Base-by-base conservation (phyloP, 2,797 vertebrate species). In the Fundulus diaphanus region DNA sequence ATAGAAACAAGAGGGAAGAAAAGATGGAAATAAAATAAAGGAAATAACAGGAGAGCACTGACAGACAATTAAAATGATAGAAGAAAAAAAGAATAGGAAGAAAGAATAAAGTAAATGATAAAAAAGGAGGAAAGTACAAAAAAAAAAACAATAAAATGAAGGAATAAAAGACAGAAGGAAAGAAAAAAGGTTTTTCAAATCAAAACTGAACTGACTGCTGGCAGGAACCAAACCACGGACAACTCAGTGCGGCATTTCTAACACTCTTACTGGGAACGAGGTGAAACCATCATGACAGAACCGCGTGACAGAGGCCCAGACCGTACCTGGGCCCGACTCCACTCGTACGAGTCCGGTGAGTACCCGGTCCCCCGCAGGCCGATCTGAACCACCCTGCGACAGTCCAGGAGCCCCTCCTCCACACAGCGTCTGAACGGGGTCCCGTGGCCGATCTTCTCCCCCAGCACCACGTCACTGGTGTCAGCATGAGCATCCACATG, bases 401-500 rank as follows among this genome's bases (percentile, higher is more conserved):
- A 93, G 92, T 98, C 97, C 87, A 99, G 93, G 31, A 99, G 95
- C 0, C 96, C 95, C 46, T 99, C 97, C 0, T 99, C 97, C 88
- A 96, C 96, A 0, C 97, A 97, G 22, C 97, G 97, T 44, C 96
- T 96, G 94, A 99, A 98, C 0, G 97, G 95, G 0, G 96, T 95
- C 65, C 96, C 97, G 0, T 99, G 98, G 61, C 94, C 95, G 31
- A 99, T 95, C 92, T 92, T 96, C 93, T 98, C 97, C 22, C 97
- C 98, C 76, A 97, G 87, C 0, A 94, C 86, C 11, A 68, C 27
- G 68, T 98, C 96, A 0, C 91, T 90, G 0, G 96, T 98, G 92
- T 99, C 97, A 0, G 93, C 93, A 79, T 99, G 98, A 35, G 98
- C 98, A 0, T 99, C 98, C 80, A 99, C 96, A 0, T 99, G 98